Evolutionary conservation across 2,888 invertebrate genomes (phyloP).

Genomic region (Pollenia angustigena): DNA sequence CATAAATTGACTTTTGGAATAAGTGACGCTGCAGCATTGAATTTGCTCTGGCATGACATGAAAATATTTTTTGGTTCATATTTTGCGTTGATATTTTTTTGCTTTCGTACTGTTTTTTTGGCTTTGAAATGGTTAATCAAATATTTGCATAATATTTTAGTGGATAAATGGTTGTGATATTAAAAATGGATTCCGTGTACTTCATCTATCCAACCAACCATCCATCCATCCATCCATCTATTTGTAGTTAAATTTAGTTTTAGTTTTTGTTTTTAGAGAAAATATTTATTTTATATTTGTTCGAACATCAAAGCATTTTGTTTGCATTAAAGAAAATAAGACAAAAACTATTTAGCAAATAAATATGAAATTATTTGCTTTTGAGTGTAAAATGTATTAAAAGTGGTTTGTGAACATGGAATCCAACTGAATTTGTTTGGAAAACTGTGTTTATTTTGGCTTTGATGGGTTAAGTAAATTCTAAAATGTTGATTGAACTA

Average conservation of each 20-base stretch:
- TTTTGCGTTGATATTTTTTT: slow-evolving; percentile 7
- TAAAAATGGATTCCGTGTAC: slow-evolving; percentile 36
- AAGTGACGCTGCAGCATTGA: background rate
- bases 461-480: background rate
- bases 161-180: slow-evolving; percentile 53
- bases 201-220: slow-evolving; percentile 6
- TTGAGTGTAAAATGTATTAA: slow-evolving; percentile 19
- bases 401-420: background rate
- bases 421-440: background rate
- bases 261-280: background rate
- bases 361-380: slow-evolving; percentile 31
- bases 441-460: background rate
- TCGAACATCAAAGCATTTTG: slow-evolving; percentile 45
- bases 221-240: slow-evolving; percentile 5
- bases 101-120: slow-evolving; percentile 31
- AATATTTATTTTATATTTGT: slow-evolving; percentile 38
- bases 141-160: slow-evolving; percentile 63
- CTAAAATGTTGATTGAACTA: slow-evolving; percentile 13
- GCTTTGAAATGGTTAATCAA: slow-evolving; percentile 65
- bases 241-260: slow-evolving; percentile 23
- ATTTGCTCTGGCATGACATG: slow-evolving; percentile 9
- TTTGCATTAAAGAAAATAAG: background rate
- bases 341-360: slow-evolving; percentile 16
- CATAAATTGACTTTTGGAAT: slow-evolving; percentile 31
- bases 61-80: background rate